Percentiles rank a stretch among this genome's conserved stretches.
Conservation (phyloP, 1,140 invertebrate species). For the Gonatopus flavifemur region DNA sequence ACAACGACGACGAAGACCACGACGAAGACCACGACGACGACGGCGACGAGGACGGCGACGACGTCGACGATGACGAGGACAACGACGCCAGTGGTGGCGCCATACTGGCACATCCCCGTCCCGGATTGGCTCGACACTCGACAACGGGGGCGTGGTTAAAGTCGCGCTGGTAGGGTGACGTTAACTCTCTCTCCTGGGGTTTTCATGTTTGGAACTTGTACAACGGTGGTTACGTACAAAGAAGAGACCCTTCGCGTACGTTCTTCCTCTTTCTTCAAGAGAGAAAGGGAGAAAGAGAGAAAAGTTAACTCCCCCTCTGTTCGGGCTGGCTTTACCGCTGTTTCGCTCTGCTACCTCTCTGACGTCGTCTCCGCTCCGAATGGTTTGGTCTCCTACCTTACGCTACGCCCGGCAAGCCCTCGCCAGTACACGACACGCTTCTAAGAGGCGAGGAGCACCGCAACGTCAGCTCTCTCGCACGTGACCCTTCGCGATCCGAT, state of each 20-base stretch:
- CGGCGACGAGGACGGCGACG: conserved; percentile 9
- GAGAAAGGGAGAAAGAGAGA: too few species aligned
- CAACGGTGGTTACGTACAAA: background rate
- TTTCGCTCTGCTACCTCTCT: conserved; percentile 20
- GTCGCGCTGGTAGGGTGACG: conserved; percentile 20
- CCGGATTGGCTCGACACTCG: conserved; percentile 39
- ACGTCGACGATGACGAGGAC: conserved; percentile 23
- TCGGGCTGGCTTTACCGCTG: conserved; percentile 4
- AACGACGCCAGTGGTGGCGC: conserved; percentile 41
- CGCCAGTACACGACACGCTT: conserved; percentile 49
- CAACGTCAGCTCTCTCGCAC: conserved; percentile 22
- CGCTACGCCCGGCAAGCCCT: conserved; percentile 31
- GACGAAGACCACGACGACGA: conserved; percentile 16
- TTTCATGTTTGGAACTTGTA: background rate
- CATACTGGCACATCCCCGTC: conserved; percentile 51
- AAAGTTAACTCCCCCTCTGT: background rate
- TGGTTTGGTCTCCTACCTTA: conserved; percentile 38
- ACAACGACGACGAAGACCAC: conserved; percentile 5
- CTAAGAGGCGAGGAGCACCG: conserved; percentile 46
- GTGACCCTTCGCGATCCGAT: conserved; percentile 3
- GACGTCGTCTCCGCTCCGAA: conserved; percentile 26
- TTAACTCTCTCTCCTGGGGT: background rate
- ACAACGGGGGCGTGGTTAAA: conserved; percentile 30
- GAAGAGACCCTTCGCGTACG: conserved; percentile 7
- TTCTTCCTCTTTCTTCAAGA: background rate